A percentile compares a stretch with the other conserved stretches of the same genome.
Evolutionary conservation across 2,888 invertebrate species (phyloP).

Genomic region (Dugesia japonica): DNA sequence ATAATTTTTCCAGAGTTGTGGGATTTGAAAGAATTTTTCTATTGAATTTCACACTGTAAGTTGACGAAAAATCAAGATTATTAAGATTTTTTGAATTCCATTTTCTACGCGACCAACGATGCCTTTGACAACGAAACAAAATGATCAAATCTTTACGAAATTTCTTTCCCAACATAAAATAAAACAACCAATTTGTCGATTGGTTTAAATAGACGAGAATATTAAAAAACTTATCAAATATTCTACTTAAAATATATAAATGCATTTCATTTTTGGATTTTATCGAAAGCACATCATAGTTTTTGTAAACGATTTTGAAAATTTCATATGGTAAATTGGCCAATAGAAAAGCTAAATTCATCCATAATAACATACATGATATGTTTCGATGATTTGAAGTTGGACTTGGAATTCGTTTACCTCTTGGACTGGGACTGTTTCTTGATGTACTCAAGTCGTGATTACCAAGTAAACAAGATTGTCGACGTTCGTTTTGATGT

Average conservation of each 20-base stretch:
- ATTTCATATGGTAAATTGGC: slow-evolving; percentile 30
- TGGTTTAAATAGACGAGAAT: slow-evolving; percentile 32
- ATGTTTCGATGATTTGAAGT: slow-evolving; percentile 21
- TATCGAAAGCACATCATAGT: slow-evolving; percentile 17
- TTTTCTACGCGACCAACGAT: not conserved
- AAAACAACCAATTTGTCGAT: slow-evolving; percentile 33
- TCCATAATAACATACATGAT: slow-evolving; percentile 25
- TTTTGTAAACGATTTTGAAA: slow-evolving; percentile 30
- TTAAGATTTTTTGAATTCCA: slow-evolving; percentile 4
- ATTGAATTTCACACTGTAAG: not conserved
- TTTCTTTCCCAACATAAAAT: slow-evolving; percentile 32
- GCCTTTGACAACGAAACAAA: not conserved
- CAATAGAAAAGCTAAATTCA: slow-evolving; percentile 31
- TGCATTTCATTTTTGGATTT: slow-evolving; percentile 16
- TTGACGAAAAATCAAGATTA: not conserved
- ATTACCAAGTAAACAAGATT: not conserved
- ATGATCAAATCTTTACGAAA: slow-evolving; percentile 25
- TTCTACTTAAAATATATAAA: not conserved
- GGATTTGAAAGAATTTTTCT: not conserved
- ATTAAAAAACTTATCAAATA: slow-evolving; percentile 26
- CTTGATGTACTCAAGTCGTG: not conserved
- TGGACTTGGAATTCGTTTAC: not conserved
- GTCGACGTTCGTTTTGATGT: slow-evolving; percentile 25
- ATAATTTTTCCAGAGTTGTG: not conserved
- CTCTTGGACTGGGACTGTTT: not conserved